A percentile compares a stretch with the other conserved stretches of the same genome.
Conservation (phyloP, 2,797 vertebrate species). For the Hylomyscus alleni region DNA sequence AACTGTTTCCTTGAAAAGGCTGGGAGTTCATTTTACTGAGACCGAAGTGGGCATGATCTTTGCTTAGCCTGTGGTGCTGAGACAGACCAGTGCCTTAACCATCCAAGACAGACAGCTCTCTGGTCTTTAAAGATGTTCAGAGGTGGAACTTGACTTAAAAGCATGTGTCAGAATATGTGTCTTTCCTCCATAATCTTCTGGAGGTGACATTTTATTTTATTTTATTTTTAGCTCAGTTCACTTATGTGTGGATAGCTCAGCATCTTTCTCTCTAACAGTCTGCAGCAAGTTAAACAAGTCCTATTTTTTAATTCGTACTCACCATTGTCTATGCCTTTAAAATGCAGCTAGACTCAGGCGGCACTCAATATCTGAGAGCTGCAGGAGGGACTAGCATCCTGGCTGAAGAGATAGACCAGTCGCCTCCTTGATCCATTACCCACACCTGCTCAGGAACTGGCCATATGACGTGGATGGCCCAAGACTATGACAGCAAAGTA, state of each 20-base stretch:
- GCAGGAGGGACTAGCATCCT: background rate
- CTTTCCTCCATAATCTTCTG: background rate
- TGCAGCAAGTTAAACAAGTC: background rate
- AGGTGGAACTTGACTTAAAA: background rate
- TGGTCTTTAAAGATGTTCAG: background rate
- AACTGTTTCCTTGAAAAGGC: background rate
- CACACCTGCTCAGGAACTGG: background rate
- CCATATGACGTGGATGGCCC: background rate
- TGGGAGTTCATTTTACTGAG: constrained; percentile 22
- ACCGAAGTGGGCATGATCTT: constrained; percentile 9
- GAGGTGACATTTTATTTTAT: background rate
- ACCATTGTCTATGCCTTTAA: background rate
- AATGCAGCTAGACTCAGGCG: background rate
- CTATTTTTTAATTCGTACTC: background rate
- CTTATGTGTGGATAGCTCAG: background rate
- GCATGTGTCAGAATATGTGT: background rate
- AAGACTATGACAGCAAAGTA: background rate
- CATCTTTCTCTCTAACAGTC: constrained; percentile 31
- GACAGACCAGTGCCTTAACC: background rate
- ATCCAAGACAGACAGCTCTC: background rate
- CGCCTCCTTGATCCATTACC: background rate
- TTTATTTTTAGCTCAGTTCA: background rate
- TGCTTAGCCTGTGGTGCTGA: background rate
- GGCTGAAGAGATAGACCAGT: background rate
- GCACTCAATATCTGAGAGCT: background rate